Evolutionary conservation across 2,113 vertebrate genomes (phyloP).

Genomic region (Rhipidura dahli): DNA sequence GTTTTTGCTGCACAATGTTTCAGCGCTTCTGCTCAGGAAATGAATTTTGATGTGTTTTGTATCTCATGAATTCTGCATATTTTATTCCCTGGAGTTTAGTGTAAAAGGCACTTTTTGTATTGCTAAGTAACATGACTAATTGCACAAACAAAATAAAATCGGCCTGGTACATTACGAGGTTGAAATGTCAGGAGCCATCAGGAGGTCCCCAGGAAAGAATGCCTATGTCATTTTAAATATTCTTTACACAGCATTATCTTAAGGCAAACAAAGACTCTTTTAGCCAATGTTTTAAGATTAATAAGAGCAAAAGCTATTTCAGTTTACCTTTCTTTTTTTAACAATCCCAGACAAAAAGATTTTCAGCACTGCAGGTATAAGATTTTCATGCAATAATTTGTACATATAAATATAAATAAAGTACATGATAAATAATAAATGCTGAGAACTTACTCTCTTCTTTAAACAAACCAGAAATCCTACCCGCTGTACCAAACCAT

Average conservation of each 20-base stretch:
- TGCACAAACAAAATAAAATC: conserved; percentile 51
- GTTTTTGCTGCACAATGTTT: conserved; percentile 25
- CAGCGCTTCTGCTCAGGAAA: conserved; percentile 58
- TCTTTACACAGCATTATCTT: background rate
- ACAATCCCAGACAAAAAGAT: background rate
- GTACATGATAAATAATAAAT: conserved; percentile 1
- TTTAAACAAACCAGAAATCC: background rate
- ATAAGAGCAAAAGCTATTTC: background rate
- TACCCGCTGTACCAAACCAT: background rate
- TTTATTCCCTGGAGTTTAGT: conserved; percentile 61
- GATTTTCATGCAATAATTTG: background rate
- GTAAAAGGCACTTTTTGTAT: conserved; percentile 61
- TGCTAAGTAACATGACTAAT: conserved; percentile 39
- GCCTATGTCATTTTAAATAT: conserved; percentile 37
- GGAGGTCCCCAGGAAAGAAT: conserved; percentile 25
- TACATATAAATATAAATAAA: background rate
- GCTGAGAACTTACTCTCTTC: background rate
- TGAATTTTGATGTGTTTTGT: conserved; percentile 68
- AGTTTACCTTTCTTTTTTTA: background rate
- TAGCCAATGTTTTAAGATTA: background rate
- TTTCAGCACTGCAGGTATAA: background rate
- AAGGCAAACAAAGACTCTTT: background rate
- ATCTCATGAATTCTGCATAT: conserved; percentile 67
- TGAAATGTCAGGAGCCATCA: conserved; percentile 30
- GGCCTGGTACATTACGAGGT: background rate